Evolutionary conservation across 2,113 vertebrate species (phyloP).

Genomic region (Engraulis encrasicolus): DNA sequence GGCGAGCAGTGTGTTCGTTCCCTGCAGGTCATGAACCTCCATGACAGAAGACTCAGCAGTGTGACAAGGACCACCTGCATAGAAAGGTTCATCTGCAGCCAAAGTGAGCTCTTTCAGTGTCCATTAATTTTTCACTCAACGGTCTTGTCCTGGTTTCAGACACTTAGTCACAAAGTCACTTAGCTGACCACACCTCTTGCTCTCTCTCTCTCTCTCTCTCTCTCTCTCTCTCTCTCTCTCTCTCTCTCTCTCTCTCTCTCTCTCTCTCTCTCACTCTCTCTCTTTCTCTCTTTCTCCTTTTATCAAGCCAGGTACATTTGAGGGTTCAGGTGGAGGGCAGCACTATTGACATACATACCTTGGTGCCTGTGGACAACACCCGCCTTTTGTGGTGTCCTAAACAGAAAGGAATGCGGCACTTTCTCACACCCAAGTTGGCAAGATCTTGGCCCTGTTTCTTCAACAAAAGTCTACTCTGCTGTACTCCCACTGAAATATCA

Average conservation of each 20-base stretch:
- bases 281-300: conserved; percentile 25
- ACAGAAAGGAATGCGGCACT: conserved; percentile 36
- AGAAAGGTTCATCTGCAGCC: conserved; percentile 61
- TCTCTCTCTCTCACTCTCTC: conserved; percentile 65
- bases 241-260: conserved; percentile 62
- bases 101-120: conserved; percentile 67
- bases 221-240: conserved; percentile 41
- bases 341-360: conserved; percentile 71
- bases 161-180: conserved; percentile 58
- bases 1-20: neutral
- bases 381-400: conserved; percentile 57
- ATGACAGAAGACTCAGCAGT: conserved; percentile 60
- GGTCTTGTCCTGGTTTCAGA: conserved; percentile 49
- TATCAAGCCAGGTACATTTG: conserved; percentile 56
- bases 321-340: conserved; percentile 70
- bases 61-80: conserved; percentile 73
- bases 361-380: conserved; percentile 63
- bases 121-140: conserved; percentile 74
- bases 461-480: neutral
- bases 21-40: conserved; percentile 60
- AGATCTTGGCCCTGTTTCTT: conserved; percentile 24
- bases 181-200: conserved; percentile 64
- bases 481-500: neutral
- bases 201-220: conserved; percentile 68
- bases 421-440: conserved; percentile 22